Evolutionary conservation across 1,140 invertebrate genomes (phyloP), one percentile per base, ranked within the genome.

Genomic region (Adelges cooleyi): DNA sequence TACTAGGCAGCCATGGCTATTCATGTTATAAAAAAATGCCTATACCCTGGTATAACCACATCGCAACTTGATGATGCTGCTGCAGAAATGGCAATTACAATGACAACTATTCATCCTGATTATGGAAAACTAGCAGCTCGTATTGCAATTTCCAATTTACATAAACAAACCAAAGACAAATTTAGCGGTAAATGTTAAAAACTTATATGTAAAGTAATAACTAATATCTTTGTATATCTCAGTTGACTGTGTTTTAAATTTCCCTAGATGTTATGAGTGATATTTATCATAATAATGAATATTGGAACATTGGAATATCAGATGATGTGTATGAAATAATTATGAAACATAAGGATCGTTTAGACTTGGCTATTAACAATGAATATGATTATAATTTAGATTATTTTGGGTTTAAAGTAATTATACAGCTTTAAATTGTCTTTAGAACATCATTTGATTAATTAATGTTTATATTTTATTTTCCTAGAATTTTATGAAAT

Each of bases 361-460:
- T 99, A 1, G 93, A 99, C 76, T 94, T 92, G 15, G 86, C 92
- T 3, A 96, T 99, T 69, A 91, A 98, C 52, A 97, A 98, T 77
- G 92, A 98, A 72, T 81, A 96, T 69, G 97, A 99, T 78, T 99
- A 94, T 73, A 86, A 81, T 65, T 99, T 98, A 75, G 95, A 95
- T 73, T 99, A 96, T 74, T 99, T 99, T 82, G 96, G 95, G 38
- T 99, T 99, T 71, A 98, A 98, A 80, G 81, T 82, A 74, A 70
- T 33, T 38, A 20, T 18, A 22, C 11, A 10, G 11, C 46, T 27
- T 20, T 46, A 0, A 49, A 49, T 9, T 17, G 17, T 5, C 23
- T 23, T 51, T 29, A 36, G 13, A 4, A 17, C 4, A 17, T n/a
- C 15, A 33, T 54, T 33, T 20, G 17, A 8, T 20, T 44, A 22